phyloP scores from a whole-genome alignment of 2,797 vertebrate species.

The Manis crassicaudata region DNA sequence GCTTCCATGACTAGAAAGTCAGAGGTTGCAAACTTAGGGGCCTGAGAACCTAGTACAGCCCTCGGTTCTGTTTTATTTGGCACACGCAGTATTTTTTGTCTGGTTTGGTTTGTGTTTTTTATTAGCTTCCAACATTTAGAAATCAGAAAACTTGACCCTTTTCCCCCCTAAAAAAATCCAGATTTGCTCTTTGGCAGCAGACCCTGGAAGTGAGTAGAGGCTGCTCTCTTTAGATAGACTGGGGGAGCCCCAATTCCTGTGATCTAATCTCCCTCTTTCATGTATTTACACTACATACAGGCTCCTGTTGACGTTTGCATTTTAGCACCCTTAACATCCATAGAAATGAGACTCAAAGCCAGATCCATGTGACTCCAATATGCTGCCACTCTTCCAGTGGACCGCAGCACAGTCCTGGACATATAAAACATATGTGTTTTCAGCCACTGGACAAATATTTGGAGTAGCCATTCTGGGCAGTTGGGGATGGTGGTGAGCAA shows the following conservation, averaged over 20 bases:
- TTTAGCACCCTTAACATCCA: neutral
- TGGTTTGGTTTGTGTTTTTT: neutral
- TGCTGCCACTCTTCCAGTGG: neutral
- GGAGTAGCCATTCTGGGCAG: neutral
- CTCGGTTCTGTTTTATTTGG: neutral
- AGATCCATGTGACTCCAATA: neutral
- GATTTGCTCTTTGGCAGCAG: neutral
- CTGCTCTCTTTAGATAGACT: neutral
- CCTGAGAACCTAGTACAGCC: neutral
- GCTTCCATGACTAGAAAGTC: neutral
- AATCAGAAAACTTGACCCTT: neutral
- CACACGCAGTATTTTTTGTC: neutral
- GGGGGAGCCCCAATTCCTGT: neutral
- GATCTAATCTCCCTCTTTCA: neutral
- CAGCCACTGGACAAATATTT: neutral
- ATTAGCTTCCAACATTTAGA: constrained; percentile 5
- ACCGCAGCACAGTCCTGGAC: neutral
- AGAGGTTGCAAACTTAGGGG: neutral
- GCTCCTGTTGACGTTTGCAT: neutral
- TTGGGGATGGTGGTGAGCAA: neutral
- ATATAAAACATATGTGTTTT: fast-evolving
- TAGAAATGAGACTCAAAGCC: neutral
- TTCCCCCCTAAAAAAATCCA: neutral
- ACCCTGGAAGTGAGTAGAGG: neutral
- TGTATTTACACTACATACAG: neutral